Percentiles rank a stretch among this genome's conserved stretches.
Conservation (phyloP, 2,888 invertebrate genomes). For the Colletes collaris region DNA sequence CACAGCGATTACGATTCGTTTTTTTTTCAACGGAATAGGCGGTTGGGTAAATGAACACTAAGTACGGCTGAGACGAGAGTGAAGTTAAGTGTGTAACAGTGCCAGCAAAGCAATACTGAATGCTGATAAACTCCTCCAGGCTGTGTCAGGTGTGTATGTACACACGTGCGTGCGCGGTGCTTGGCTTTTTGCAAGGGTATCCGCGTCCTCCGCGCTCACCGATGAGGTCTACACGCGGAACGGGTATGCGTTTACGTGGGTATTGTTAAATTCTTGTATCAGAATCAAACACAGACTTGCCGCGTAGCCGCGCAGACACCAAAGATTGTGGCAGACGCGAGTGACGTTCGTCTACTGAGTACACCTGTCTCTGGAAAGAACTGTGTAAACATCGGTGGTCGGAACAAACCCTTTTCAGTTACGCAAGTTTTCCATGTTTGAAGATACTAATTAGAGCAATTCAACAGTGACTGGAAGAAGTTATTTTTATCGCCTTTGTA, state of each 20-base stretch:
- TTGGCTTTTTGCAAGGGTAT: slow-evolving; percentile 51
- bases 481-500: not conserved
- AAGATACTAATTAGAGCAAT: not conserved
- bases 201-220: slow-evolving; percentile 53
- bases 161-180: slow-evolving; percentile 57
- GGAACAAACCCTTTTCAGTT: slow-evolving; percentile 14
- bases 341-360: slow-evolving; percentile 10
- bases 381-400: slow-evolving; percentile 43
- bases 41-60: slow-evolving; percentile 65
- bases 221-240: slow-evolving; percentile 3
- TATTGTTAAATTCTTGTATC: slow-evolving; percentile 34
- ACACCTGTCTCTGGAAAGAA: slow-evolving; percentile 39
- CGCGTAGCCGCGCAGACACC: slow-evolving; percentile 1
- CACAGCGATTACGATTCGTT: slow-evolving; percentile 2
- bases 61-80: slow-evolving; percentile 54
- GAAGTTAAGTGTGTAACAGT: slow-evolving; percentile 68
- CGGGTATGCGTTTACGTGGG: slow-evolving; percentile 35
- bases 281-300: slow-evolving; percentile 15
- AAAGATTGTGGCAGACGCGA: slow-evolving; percentile 13
- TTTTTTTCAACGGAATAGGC: slow-evolving; percentile 41
- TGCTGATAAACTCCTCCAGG: slow-evolving; percentile 75
- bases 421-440: not conserved
- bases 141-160: slow-evolving; percentile 53
- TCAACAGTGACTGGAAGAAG: not conserved
- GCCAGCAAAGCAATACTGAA: slow-evolving; percentile 70